Base-by-base conservation (phyloP, 2,888 invertebrate species). In the Sesamia inferens region DNA sequence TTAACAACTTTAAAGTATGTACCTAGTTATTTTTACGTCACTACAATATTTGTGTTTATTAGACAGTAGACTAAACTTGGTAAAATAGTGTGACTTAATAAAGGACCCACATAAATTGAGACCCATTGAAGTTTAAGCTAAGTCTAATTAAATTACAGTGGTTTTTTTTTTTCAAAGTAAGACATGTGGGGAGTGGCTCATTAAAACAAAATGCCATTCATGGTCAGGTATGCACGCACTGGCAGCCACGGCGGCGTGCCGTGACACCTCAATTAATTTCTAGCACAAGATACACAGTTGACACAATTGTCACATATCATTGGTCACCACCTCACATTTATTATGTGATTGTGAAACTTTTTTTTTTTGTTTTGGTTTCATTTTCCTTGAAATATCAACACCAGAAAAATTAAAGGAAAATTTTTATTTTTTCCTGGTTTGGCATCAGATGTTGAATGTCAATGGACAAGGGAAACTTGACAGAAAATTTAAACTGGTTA, bases 201-300 rank as follows among this genome's bases (percentile, higher is more conserved):
- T 85, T 84, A 85, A 76, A 80, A 59, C 79, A 78, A 84, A 79
- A 71, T 65, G 51, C 74, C 76, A 76, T 79, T 85, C 85, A 87
- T 83, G 88, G 86, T 69, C 88, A 87, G 79, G 75, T 75, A 76
- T 81, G 68, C 87, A 88, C 86, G 87, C 87, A 85, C 76, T 71
- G 69, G 70, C 75, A 83, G 78, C 81, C 86, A 85, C 86, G 88
- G 78, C 79, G 79, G 84, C 77, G 80, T 83, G 85, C 87, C 88
- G 80, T 85, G 86, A 82, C 76, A 85, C 86, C 73, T 81, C 80
- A 81, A 86, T 85, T 86, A 86, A 85, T 84, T 87, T 81, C 82
- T 78, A 81, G 74, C 78, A 83, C 83, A 83, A 84, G 82, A 85
- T 81, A 85, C 76, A 75, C 81, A 85, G 70, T 81, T 82, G 85